Percentiles rank a stretch among this genome's conserved stretches.
These are phyloP conservation scores for Polypedilum pembai DNA, from an alignment of 1,140 invertebrate species.

Conservation along the genomic window DNA sequence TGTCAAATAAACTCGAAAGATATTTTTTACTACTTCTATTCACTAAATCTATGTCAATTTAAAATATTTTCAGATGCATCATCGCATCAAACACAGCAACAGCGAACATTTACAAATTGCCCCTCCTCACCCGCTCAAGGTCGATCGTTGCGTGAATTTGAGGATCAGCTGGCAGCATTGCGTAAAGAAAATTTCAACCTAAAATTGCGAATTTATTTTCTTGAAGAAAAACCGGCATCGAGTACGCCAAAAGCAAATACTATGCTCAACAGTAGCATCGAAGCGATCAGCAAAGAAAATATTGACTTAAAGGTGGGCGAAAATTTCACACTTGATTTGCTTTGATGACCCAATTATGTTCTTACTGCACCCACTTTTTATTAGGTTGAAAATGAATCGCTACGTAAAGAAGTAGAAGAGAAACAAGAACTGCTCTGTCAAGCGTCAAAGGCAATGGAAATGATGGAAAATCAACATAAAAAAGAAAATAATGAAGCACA, in stretches of 20 bases:
- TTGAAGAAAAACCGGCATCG: constrained; percentile 58
- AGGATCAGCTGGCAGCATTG: constrained; percentile 71
- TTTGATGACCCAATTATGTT: constrained; percentile 8
- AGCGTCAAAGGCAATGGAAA: constrained; percentile 69
- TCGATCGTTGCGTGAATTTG: constrained; percentile 80
- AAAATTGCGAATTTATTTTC: constrained; percentile 81
- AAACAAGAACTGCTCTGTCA: constrained; percentile 76
- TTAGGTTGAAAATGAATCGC: constrained; percentile 66
- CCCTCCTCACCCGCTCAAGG: constrained; percentile 46
- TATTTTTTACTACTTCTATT: too few species aligned
- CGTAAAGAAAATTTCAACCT: constrained; percentile 89
- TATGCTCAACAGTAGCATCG: constrained; percentile 29
- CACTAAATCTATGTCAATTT: too few species aligned
- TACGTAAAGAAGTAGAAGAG: constrained; percentile 68
- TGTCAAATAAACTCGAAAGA: too few species aligned
- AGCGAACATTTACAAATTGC: neutral
- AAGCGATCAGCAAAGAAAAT: constrained; percentile 52
- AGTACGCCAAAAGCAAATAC: constrained; percentile 30
- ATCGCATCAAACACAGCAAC: neutral
- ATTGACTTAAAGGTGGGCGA: constrained; percentile 66
- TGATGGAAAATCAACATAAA: constrained; percentile 55
- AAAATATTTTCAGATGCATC: too few species aligned
- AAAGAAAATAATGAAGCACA: constrained; percentile 37
- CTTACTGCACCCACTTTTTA: neutral
- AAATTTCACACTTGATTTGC: constrained; percentile 29